Evolutionary conservation across 2,113 vertebrate species (phyloP).

Genomic region (Hippopotamus amphibius): DNA sequence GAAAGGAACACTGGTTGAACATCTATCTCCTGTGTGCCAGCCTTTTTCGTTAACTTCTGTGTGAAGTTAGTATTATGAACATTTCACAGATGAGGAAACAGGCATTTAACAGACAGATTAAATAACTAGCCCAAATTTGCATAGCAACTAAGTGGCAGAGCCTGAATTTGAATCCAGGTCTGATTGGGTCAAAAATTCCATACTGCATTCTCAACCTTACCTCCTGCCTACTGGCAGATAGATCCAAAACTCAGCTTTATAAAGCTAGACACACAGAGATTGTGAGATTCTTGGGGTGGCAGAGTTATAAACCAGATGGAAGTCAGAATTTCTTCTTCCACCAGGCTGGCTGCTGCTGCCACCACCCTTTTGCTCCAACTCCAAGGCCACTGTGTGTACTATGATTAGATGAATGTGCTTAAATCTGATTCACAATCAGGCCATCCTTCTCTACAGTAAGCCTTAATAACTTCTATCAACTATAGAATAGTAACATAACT

Average conservation of each 20-base stretch:
- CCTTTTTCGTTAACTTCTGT: conserved; percentile 39
- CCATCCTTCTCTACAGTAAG: not conserved
- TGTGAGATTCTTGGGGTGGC: not conserved
- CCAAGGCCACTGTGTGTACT: not conserved
- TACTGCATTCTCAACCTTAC: conserved; percentile 18
- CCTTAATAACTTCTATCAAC: not conserved
- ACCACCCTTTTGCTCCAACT: not conserved
- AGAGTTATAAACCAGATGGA: conserved; percentile 23
- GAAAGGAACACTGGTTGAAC: not conserved
- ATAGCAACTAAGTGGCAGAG: not conserved
- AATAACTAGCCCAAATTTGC: conserved; percentile 35
- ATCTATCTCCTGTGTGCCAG: conserved; percentile 24
- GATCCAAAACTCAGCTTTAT: conserved; percentile 40
- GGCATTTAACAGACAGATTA: not conserved
- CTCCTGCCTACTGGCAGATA: not conserved
- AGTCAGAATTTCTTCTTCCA: conserved; percentile 16
- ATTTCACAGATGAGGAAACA: conserved; percentile 46
- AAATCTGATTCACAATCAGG: conserved; percentile 10
- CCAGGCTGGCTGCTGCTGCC: not conserved
- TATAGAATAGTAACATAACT: not conserved
- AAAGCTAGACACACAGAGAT: not conserved
- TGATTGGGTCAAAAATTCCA: conserved; percentile 17
- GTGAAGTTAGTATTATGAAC: not conserved
- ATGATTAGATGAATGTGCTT: conserved; percentile 28
- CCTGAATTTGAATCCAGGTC: conserved; percentile 43